Percentiles rank a stretch among this genome's conserved stretches.
These are phyloP conservation scores for Mormyrus hasselquistii DNA, from an alignment of 2,797 vertebrate species.

Conservation along the genomic window DNA sequence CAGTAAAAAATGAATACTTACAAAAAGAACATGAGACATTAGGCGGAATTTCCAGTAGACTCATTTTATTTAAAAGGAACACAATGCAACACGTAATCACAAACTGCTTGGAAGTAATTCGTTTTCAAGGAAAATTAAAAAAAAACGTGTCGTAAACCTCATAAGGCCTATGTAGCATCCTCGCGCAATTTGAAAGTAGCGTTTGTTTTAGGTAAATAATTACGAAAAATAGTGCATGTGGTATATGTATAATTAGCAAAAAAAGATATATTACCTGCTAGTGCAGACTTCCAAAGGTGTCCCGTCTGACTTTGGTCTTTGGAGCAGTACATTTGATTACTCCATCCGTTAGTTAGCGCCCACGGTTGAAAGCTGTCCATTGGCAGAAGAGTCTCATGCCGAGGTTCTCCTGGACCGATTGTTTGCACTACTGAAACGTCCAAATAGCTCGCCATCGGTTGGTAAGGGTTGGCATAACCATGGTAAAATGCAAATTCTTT, in stretches of 20 bases:
- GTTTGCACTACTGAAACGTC: conserved; percentile 87
- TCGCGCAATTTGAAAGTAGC: neutral
- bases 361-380: conserved; percentile 88
- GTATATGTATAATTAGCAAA: neutral
- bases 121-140: neutral
- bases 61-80: neutral
- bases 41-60: neutral
- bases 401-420: conserved; percentile 68
- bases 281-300: conserved; percentile 82
- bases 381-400: conserved; percentile 78
- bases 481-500: conserved; percentile 90
- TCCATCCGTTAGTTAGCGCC: conserved; percentile 80
- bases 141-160: neutral
- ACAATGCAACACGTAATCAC: neutral
- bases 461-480: conserved; percentile 78
- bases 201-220: neutral
- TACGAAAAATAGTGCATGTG: neutral
- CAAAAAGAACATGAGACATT: neutral
- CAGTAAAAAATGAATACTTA: neutral
- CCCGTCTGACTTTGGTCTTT: conserved; percentile 81
- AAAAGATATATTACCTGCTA: conserved; percentile 69
- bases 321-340: conserved; percentile 83
- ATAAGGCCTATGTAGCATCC: neutral
- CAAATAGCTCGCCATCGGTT: conserved; percentile 83
- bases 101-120: neutral